These are phyloP conservation scores for Australoheros facetus DNA, from an alignment of 2,797 vertebrate genomes.

Conservation along the genomic window DNA sequence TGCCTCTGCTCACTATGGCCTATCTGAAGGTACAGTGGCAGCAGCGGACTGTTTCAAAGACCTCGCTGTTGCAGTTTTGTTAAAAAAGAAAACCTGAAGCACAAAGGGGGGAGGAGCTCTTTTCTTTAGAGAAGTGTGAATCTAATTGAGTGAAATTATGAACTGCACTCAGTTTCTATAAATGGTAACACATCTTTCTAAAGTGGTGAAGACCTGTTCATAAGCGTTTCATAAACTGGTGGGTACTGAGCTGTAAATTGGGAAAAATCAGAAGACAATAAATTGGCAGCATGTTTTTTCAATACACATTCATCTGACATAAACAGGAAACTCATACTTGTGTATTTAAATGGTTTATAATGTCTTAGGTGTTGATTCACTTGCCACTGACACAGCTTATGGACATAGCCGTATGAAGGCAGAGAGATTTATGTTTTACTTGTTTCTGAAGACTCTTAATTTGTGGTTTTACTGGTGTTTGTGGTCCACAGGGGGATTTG, in stretches of 20 bases:
- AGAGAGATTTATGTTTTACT: background rate
- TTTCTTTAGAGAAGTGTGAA: background rate
- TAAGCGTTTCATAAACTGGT: background rate
- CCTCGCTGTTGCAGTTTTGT: background rate
- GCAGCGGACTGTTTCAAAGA: background rate
- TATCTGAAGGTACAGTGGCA: slow-evolving; percentile 92
- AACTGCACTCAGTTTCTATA: background rate
- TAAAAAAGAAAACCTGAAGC: background rate
- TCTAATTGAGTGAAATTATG: background rate
- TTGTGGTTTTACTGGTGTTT: background rate
- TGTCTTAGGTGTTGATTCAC: background rate
- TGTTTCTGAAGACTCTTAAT: background rate
- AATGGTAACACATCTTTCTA: background rate
- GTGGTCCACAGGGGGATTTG: slow-evolving; percentile 88
- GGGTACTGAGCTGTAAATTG: background rate
- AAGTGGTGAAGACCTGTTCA: background rate
- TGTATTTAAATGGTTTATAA: background rate
- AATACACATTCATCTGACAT: background rate
- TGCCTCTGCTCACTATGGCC: slow-evolving; percentile 99
- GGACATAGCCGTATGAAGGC: background rate
- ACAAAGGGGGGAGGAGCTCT: background rate
- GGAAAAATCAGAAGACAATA: background rate
- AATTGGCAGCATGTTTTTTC: background rate
- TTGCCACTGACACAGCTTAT: background rate
- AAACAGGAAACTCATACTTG: background rate